Conservation (phyloP, 2,888 invertebrate genomes). For the Dryomyza anilis region DNA sequence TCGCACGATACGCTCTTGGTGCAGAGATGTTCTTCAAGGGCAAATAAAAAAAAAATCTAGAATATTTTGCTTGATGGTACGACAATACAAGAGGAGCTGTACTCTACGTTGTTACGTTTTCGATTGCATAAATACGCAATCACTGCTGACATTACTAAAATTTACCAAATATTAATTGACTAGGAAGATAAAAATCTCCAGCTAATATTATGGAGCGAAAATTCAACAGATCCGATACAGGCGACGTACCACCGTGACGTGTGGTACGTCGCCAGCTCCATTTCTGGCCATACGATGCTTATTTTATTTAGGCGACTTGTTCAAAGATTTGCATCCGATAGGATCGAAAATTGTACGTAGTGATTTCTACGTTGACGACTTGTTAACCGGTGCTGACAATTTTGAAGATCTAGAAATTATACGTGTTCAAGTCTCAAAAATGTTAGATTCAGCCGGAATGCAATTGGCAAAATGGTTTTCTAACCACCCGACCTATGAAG, state of each 20-base stretch:
- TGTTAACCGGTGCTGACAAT: constrained; percentile 31
- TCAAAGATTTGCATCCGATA: constrained; percentile 28
- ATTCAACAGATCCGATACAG: constrained; percentile 4
- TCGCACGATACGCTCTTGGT: too few species aligned
- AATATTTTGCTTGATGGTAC: constrained; percentile 27
- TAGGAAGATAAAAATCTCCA: constrained; percentile 21
- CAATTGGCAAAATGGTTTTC: constrained; percentile 29
- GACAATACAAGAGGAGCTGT: constrained; percentile 12
- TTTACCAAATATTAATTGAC: constrained; percentile 21
- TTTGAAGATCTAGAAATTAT: constrained; percentile 25
- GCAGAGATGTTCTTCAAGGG: too few species aligned
- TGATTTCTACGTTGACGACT: constrained; percentile 40
- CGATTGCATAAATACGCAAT: constrained; percentile 2
- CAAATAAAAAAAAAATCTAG: too few species aligned
- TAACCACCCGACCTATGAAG: constrained; percentile 6
- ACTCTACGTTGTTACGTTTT: constrained; percentile 12
- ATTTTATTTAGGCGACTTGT: constrained; percentile 21
- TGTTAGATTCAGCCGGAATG: constrained; percentile 25
- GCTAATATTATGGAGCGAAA: constrained; percentile 12
- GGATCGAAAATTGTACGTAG: constrained; percentile 29
- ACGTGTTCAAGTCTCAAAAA: constrained; percentile 18
- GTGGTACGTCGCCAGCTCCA: constrained; percentile 31
- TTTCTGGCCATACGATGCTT: constrained; percentile 27
- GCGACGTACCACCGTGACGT: constrained; percentile 16
- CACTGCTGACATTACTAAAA: constrained; percentile 21